Conservation (phyloP, 1,140 invertebrate species). For the Proctacanthus coquilletti region DNA sequence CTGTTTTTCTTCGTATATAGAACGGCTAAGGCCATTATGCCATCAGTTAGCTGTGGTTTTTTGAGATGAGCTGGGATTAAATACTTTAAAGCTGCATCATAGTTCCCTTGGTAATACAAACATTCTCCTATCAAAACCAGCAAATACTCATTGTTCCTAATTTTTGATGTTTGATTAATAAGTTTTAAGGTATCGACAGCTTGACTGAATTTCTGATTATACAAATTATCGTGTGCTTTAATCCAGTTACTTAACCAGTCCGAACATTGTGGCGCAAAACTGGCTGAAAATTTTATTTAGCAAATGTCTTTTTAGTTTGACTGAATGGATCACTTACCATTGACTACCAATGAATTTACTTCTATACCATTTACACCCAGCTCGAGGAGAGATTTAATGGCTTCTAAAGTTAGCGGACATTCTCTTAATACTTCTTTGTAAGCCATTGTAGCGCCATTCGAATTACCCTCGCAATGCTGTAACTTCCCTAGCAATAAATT, state of each 20-base stretch:
- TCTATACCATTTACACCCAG: slow-evolving; percentile 55
- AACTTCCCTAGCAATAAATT: slow-evolving; percentile 58
- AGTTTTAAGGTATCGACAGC: slow-evolving; percentile 44
- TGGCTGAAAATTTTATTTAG: slow-evolving; percentile 9
- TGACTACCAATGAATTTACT: slow-evolving; percentile 48
- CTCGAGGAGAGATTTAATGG: slow-evolving; percentile 46
- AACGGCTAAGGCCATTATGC: slow-evolving; percentile 32
- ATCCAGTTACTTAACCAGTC: slow-evolving; percentile 53
- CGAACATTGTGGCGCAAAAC: slow-evolving; percentile 28
- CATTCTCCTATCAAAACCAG: slow-evolving; percentile 47
- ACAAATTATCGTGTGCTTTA: slow-evolving; percentile 46
- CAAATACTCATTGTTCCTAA: slow-evolving; percentile 48
- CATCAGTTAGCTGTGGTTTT: slow-evolving; percentile 40
- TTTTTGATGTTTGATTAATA: slow-evolving; percentile 40
- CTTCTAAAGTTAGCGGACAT: slow-evolving; percentile 57
- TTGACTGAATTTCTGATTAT: slow-evolving; percentile 43
- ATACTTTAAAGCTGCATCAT: slow-evolving; percentile 32
- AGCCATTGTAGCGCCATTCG: slow-evolving; percentile 47
- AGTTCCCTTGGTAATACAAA: slow-evolving; percentile 45
- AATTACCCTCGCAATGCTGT: slow-evolving; percentile 43
- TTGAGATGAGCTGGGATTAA: slow-evolving; percentile 34
- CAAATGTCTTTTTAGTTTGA: no score
- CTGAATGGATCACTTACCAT: slow-evolving; percentile 26
- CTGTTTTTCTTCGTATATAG: slow-evolving; percentile 33
- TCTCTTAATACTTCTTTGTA: slow-evolving; percentile 64